Evolutionary conservation across 2,797 vertebrate species (phyloP).

Genomic region (Glossophaga mutica): DNA sequence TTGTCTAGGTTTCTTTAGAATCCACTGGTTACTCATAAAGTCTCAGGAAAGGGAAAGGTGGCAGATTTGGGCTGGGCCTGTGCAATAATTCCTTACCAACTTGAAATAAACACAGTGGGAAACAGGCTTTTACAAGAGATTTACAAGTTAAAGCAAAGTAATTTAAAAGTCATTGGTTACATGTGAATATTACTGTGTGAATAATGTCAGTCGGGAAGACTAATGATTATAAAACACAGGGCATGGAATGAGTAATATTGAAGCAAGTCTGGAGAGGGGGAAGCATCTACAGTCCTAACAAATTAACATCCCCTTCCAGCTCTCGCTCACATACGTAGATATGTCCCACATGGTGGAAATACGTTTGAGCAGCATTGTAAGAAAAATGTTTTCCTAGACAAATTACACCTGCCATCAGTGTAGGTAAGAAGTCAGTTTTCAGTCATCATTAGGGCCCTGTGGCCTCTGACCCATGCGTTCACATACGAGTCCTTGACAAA

Average conservation of each 20-base stretch:
- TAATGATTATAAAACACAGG: background rate
- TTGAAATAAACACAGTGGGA: background rate
- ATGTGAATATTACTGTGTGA: background rate
- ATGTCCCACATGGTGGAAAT: background rate
- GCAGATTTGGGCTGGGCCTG: background rate
- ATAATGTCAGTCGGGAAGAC: background rate
- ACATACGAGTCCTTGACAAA: background rate
- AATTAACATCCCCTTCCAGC: background rate
- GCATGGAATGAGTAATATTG: background rate
- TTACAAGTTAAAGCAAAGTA: conserved; percentile 11
- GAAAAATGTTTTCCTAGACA: background rate
- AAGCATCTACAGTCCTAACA: background rate
- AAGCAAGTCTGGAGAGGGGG: background rate
- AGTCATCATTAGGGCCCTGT: background rate
- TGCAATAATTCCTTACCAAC: background rate
- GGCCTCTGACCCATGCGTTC: background rate
- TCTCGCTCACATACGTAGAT: background rate
- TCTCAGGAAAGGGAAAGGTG: background rate
- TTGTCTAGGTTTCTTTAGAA: conserved; percentile 39
- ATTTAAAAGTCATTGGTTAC: background rate
- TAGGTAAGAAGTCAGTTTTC: background rate
- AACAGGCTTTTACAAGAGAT: background rate
- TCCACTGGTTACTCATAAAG: background rate
- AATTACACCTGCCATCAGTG: background rate
- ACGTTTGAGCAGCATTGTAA: background rate